phyloP scores from a whole-genome alignment of 1,140 invertebrate genomes.

The Procambarus clarkii region DNA sequence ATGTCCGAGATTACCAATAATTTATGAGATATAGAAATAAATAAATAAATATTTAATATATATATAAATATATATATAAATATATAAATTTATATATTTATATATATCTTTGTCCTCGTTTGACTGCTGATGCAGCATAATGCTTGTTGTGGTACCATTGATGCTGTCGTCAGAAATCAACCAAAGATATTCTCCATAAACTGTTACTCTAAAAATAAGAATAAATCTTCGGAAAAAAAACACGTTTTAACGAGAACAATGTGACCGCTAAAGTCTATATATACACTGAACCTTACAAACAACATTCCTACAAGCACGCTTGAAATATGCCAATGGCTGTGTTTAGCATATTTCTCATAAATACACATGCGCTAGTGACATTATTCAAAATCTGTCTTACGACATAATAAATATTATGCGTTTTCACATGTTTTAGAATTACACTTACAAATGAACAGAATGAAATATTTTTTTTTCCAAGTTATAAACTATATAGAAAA shows the following conservation, averaged over 20 bases:
- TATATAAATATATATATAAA: too few relatives aligned
- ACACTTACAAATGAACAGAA: background rate
- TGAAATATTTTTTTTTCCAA: background rate
- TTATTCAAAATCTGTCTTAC: background rate
- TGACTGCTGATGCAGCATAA: background rate
- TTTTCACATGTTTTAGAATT: background rate
- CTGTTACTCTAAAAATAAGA: background rate
- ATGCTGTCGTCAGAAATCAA: background rate
- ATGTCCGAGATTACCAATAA: background rate
- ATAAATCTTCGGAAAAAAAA: background rate
- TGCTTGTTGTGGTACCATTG: background rate
- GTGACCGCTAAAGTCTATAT: background rate
- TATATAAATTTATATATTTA: too few relatives aligned
- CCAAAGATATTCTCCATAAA: background rate
- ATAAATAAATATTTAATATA: too few relatives aligned
- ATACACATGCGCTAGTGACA: background rate
- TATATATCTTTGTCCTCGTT: background rate
- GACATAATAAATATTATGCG: background rate
- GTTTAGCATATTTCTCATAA: slow-evolving; percentile 20
- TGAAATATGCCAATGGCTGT: slow-evolving; percentile 32
- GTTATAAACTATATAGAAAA: background rate
- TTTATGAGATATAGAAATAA: background rate
- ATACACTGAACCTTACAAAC: slow-evolving; percentile 2
- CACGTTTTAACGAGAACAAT: slow-evolving; percentile 35
- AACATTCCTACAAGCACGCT: slow-evolving; percentile 7